Conservation (phyloP, 2,888 invertebrate species). For the Halocaridina rubra region DNA sequence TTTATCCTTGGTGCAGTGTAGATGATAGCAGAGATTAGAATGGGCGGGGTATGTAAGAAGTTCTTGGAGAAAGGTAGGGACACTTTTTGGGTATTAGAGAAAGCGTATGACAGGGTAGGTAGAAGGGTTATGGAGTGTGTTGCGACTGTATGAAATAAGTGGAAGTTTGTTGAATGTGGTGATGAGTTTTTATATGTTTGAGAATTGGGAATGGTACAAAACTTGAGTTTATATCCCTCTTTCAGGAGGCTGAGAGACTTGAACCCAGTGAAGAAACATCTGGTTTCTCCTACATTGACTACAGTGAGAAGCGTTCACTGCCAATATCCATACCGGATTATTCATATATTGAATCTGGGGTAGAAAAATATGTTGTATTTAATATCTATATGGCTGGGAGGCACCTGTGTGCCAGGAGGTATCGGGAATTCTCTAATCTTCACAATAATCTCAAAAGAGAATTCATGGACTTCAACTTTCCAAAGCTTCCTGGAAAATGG, state of each 20-base stretch:
- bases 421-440: slow-evolving; percentile 92
- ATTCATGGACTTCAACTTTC: slow-evolving; percentile 94
- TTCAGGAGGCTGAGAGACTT: slow-evolving; percentile 84
- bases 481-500: slow-evolving; percentile 98
- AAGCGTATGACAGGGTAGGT: too few species aligned
- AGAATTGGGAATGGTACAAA: not conserved
- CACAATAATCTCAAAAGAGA: slow-evolving; percentile 91
- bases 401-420: slow-evolving; percentile 94
- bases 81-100: too few species aligned
- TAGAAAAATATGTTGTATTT: slow-evolving; percentile 72
- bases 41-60: too few species aligned
- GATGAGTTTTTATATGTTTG: not conserved
- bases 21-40: too few species aligned
- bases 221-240: slow-evolving; percentile 35
- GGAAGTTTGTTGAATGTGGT: too few species aligned
- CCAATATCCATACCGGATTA: slow-evolving; percentile 92
- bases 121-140: too few species aligned
- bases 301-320: slow-evolving; percentile 89
- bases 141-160: too few species aligned
- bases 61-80: too few species aligned
- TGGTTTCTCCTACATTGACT: slow-evolving; percentile 76
- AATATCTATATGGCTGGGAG: slow-evolving; percentile 99
- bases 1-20: too few species aligned
- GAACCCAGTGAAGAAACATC: slow-evolving; percentile 83
- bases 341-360: slow-evolving; percentile 79